Evolutionary conservation across 2,888 invertebrate species (phyloP).

Genomic region (Therioaphis trifolii): DNA sequence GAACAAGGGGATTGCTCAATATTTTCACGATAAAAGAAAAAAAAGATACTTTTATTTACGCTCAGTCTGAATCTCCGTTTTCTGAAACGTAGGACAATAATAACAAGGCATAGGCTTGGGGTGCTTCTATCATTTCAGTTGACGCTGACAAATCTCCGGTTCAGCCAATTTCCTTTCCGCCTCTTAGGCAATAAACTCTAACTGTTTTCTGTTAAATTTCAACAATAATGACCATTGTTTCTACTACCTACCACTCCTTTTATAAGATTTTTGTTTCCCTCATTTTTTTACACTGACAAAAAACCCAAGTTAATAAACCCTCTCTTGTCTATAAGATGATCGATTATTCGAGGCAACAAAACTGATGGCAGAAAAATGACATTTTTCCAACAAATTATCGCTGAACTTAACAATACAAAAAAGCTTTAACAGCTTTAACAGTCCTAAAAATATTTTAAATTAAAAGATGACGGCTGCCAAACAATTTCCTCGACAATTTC

Average conservation of each 20-base stretch:
- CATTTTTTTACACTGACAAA: conserved; percentile 31
- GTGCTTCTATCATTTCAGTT: conserved; percentile 41
- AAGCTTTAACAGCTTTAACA: not conserved
- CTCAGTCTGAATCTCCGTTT: conserved; percentile 17
- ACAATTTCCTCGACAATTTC: conserved; percentile 10
- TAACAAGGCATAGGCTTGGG: conserved; percentile 23
- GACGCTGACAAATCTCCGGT: conserved; percentile 53
- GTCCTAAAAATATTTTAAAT: not conserved
- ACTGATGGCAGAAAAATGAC: not conserved
- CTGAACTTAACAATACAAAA: conserved; percentile 6
- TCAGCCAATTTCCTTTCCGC: conserved; percentile 46
- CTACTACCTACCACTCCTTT: conserved; percentile 20
- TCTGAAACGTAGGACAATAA: conserved; percentile 36
- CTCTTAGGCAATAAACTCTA: conserved; percentile 29
- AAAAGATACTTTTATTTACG: conserved; percentile 26
- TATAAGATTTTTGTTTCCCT: not conserved
- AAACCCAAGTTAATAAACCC: conserved; percentile 46
- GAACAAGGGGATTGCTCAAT: not conserved
- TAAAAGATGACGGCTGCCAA: too few species aligned
- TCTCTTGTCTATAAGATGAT: conserved; percentile 23
- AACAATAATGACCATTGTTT: conserved; percentile 51
- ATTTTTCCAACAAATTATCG: conserved; percentile 10
- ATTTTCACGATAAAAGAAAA: not conserved
- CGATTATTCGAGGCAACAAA: conserved; percentile 15
- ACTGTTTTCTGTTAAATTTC: conserved; percentile 37